Conservation (phyloP, 2,888 invertebrate species). For the Muschampia plurimacula region DNA sequence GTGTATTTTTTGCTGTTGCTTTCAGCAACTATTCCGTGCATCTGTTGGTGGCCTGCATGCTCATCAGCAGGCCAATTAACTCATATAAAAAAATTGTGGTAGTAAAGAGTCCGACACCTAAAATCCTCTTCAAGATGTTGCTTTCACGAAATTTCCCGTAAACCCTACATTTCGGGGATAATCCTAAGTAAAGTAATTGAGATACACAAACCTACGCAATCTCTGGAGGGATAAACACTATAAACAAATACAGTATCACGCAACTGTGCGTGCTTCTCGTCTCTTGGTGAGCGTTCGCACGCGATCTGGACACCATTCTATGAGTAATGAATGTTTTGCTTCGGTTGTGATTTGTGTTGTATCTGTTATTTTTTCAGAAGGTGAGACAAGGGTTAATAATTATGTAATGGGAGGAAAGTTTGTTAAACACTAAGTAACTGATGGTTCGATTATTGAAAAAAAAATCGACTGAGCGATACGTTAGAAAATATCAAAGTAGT, state of each 20-base stretch:
- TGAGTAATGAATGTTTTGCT: not conserved
- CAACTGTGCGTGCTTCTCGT: constrained; percentile 23
- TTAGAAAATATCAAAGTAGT: too few relatives aligned
- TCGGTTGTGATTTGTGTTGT: constrained; percentile 2
- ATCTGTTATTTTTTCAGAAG: not conserved
- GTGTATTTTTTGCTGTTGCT: too few relatives aligned
- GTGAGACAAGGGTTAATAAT: not conserved
- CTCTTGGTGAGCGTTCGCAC: constrained; percentile 5
- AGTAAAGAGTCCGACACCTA: too few relatives aligned
- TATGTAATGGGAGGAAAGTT: not conserved
- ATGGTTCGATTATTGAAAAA: not conserved
- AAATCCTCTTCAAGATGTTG: not conserved
- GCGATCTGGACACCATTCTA: constrained; percentile 14
- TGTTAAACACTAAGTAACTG: not conserved
- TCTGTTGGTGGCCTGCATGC: too few relatives aligned
- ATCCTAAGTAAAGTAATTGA: constrained; percentile 24
- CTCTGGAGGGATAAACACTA: constrained; percentile 18
- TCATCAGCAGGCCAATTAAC: too few relatives aligned
- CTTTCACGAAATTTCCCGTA: not conserved
- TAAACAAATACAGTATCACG: constrained; percentile 24
- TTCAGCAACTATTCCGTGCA: too few relatives aligned
- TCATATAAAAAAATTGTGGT: too few relatives aligned
- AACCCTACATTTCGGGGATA: constrained; percentile 10
- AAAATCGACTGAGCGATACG: not conserved
- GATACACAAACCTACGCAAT: constrained; percentile 24